These are phyloP conservation scores for Tribolium madens DNA, from an alignment of 1,140 invertebrate species.

Conservation along the genomic window DNA sequence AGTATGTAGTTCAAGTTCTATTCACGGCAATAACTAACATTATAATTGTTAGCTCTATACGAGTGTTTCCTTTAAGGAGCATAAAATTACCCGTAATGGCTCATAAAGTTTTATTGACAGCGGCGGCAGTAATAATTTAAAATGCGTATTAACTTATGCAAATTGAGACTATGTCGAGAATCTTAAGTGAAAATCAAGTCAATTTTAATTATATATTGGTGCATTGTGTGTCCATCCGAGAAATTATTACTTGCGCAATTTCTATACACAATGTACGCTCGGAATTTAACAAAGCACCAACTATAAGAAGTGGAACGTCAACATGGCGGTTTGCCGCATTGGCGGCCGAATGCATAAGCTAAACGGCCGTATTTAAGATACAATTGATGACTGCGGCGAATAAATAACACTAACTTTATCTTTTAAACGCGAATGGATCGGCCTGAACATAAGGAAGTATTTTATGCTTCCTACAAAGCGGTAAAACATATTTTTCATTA, in stretches of 20 bases:
- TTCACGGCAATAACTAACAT: neutral
- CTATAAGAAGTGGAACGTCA: neutral
- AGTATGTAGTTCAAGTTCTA: neutral
- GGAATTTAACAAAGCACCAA: neutral
- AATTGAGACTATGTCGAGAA: constrained; percentile 30
- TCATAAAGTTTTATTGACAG: constrained; percentile 37
- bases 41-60: constrained; percentile 1
- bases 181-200: constrained; percentile 45
- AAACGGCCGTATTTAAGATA: constrained; percentile 30
- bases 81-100: constrained; percentile 38
- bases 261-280: constrained; percentile 1
- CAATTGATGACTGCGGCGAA: constrained; percentile 30
- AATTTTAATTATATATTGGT: constrained; percentile 43
- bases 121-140: constrained; percentile 16
- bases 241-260: constrained; percentile 19
- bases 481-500: neutral
- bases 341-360: neutral
- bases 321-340: neutral
- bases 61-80: constrained; percentile 3
- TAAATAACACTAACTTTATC: constrained; percentile 25
- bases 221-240: constrained; percentile 16
- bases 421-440: constrained; percentile 10
- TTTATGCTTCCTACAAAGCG: neutral
- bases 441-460: neutral
- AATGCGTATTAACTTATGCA: constrained; percentile 39